These are phyloP conservation scores for Recurvirostra avosetta DNA, from an alignment of 2,113 vertebrate genomes.

Conservation along the genomic window DNA sequence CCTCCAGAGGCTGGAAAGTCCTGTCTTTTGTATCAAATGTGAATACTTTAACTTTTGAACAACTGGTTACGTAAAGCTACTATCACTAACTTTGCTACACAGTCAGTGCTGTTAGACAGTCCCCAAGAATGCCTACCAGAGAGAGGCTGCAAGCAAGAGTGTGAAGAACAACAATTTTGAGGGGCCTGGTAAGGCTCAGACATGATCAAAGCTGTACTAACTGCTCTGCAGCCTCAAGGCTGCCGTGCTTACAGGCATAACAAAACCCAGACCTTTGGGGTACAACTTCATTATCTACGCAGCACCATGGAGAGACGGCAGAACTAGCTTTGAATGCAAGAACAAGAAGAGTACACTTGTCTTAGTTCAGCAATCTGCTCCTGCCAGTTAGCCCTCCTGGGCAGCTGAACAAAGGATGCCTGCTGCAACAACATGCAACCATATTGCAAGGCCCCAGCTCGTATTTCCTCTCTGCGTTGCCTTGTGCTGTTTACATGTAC, in stretches of 20 bases:
- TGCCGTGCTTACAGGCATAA: not conserved
- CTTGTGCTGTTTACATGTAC: not conserved
- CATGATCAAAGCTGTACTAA: not conserved
- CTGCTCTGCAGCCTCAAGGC: not conserved
- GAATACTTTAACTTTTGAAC: not conserved
- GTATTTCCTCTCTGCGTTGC: fast-evolving
- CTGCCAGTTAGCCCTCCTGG: not conserved
- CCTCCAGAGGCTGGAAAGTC: not conserved
- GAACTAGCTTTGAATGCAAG: not conserved
- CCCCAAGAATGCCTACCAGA: not conserved
- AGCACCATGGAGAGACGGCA: not conserved
- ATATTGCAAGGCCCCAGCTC: too few species aligned
- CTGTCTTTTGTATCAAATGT: not conserved
- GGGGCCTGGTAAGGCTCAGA: not conserved
- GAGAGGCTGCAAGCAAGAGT: not conserved
- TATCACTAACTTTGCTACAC: not conserved
- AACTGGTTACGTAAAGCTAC: not conserved
- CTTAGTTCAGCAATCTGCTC: not conserved
- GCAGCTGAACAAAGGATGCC: not conserved
- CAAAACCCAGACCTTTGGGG: not conserved
- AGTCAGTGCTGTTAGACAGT: not conserved
- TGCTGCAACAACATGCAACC: not conserved
- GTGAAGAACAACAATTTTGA: not conserved
- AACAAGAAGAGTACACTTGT: not conserved
- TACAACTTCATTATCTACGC: not conserved